Base-by-base conservation (phyloP, 2,888 invertebrate species). In the Ceraclea dissimilis region DNA sequence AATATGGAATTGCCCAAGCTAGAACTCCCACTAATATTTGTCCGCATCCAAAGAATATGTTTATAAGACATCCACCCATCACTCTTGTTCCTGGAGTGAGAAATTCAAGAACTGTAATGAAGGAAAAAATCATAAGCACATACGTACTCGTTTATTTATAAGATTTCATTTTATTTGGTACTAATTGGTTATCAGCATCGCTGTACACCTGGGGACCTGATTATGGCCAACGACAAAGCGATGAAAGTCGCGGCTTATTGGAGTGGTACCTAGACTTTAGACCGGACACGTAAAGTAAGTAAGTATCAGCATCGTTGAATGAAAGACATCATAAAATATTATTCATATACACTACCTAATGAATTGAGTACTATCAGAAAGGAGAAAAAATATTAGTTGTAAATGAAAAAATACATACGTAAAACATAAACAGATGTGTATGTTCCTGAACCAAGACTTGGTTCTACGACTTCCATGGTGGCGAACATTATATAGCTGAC, bases 361-460 rank as follows among this genome's bases (percentile, higher is more conserved):
- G n/a, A n/a, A n/a, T n/a, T n/a, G n/a, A n/a, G n/a, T n/a, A n/a
- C n/a, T n/a, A n/a, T n/a, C n/a, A n/a, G n/a, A n/a, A n/a, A n/a
- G n/a, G n/a, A n/a, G 26, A 10, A 6, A 4, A 26, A 26, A 26
- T 26, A 26, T 10, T 6, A 16, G 39, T 16, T 39, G 5, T 13
- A 39, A 16, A n/a, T 39, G 13, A 39, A 31, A 2, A 13, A n/a
- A 8, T 26, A 26, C 66, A 69, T 72, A 82, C 88, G 88, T 64
- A 86, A 71, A 64, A 90, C 84, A 67, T 87, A 88, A 57, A 84
- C 84, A 1, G 86, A 83, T 2, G 84, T 83, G 66, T 82, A 90
- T 11, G 86, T 80, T 0, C 87, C 86, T 18, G 86, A 82, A 0
- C 85, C 84, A 17, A 85, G 73, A 1, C 81, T 70, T 0, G 88